Conservation (phyloP, 2,797 vertebrate species). For the Schizopygopsis pylzovi region DNA sequence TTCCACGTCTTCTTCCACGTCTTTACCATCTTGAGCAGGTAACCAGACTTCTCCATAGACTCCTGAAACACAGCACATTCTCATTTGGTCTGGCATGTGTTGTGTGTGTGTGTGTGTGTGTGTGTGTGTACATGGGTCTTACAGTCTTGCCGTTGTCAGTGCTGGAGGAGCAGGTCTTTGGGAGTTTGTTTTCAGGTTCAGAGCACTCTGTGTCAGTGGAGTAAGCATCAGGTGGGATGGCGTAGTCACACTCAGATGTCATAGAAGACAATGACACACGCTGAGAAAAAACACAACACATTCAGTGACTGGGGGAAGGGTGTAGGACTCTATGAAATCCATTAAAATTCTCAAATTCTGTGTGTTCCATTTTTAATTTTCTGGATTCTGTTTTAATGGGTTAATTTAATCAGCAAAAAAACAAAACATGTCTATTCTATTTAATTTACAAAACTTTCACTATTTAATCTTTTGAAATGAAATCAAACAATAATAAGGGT, state of each 20-base stretch:
- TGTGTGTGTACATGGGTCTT: conserved; percentile 57
- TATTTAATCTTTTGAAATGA: background rate
- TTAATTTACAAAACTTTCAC: background rate
- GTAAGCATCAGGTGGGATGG: conserved; percentile 97
- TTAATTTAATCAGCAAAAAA: background rate
- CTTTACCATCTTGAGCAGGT: conserved; percentile 95
- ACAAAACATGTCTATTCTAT: background rate
- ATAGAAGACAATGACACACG: conserved; percentile 93
- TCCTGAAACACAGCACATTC: conserved; percentile 77
- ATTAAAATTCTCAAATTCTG: background rate
- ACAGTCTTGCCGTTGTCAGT: conserved; percentile 91
- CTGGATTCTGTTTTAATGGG: background rate
- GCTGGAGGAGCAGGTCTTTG: conserved; percentile 87
- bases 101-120: background rate
- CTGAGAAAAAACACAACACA: conserved; percentile 69
- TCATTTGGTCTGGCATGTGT: background rate
- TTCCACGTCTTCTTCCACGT: conserved; percentile 97
- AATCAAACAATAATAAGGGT: background rate
- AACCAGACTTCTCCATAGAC: conserved; percentile 95
- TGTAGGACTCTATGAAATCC: background rate
- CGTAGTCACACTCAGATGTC: conserved; percentile 95
- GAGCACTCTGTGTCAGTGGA: conserved; percentile 90
- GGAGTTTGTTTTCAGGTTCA: conserved; percentile 94
- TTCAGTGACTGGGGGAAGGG: background rate
- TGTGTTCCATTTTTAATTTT: background rate